These are phyloP conservation scores for Pantherophis alleghaniensis DNA, from an alignment of 2,797 vertebrate genomes.

Conservation along the genomic window DNA sequence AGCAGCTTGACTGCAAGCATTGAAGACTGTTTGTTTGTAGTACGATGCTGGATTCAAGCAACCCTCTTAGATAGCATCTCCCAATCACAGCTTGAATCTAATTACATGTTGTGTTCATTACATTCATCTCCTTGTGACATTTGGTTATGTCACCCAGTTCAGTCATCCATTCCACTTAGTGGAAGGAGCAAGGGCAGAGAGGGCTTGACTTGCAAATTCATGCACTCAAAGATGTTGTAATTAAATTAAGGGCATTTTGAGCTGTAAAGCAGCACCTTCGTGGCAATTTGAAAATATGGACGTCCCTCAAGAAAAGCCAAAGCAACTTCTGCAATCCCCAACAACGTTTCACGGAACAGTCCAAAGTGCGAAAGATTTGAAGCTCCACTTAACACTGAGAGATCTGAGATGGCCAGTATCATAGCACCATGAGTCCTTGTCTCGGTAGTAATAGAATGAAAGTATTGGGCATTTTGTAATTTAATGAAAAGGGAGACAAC, in stretches of 20 bases:
- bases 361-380: neutral
- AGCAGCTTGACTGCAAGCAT: neutral
- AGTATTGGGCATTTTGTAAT: neutral
- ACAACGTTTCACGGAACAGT: neutral
- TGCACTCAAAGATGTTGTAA: neutral
- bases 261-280: neutral
- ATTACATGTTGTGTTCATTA: conserved; percentile 28
- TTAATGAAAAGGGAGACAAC: neutral
- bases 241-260: neutral
- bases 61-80: conserved; percentile 9
- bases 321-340: neutral
- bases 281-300: neutral
- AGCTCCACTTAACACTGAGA: neutral
- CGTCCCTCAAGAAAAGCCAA: neutral
- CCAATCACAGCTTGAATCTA: conserved; percentile 34
- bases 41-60: neutral
- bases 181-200: neutral
- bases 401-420: neutral
- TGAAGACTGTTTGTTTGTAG: neutral
- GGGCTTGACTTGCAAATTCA: neutral
- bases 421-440: neutral
- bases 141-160: conserved; percentile 19
- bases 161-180: conserved; percentile 15
- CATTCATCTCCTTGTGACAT: conserved; percentile 39
- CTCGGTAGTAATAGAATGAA: neutral